A percentile compares a stretch with the other conserved stretches of the same genome.
These are phyloP conservation scores for Drosophila mimetica DNA, from an alignment of 2,888 invertebrate species.

Conservation along the genomic window DNA sequence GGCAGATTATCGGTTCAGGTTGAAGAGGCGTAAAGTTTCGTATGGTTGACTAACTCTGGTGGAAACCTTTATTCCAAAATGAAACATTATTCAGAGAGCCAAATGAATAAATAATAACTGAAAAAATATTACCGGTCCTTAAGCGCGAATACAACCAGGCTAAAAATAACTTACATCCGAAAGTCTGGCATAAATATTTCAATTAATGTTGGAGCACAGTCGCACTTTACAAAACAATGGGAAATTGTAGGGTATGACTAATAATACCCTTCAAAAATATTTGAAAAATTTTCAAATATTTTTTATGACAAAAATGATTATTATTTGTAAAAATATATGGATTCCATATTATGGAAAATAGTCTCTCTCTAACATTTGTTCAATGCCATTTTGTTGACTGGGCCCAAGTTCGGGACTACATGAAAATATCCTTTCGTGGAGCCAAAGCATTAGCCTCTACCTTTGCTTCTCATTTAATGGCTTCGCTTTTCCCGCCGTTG, in stretches of 20 bases:
- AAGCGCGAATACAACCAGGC: conserved; percentile 13
- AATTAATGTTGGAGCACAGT: conserved; percentile 60
- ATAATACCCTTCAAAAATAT: conserved; percentile 11
- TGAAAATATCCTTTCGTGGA: conserved; percentile 18
- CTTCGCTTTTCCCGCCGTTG: conserved; percentile 42
- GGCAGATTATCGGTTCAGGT: conserved; percentile 1
- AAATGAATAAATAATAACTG: conserved; percentile 34
- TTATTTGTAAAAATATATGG: too few relatives aligned
- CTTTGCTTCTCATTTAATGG: conserved; percentile 68
- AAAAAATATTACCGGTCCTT: conserved; percentile 28
- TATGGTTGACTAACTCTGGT: conserved; percentile 12
- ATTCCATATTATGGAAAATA: too few relatives aligned
- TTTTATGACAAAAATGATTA: not conserved
- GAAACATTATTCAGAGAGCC: conserved; percentile 7
- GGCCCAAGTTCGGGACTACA: not conserved
- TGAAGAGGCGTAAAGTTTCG: not conserved
- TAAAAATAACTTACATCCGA: conserved; percentile 36
- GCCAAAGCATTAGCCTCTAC: conserved; percentile 11
- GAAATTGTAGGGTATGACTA: conserved; percentile 50
- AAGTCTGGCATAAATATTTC: conserved; percentile 68
- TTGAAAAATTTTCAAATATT: too few relatives aligned
- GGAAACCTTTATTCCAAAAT: not conserved
- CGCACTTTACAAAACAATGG: conserved; percentile 37
- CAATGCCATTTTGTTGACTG: not conserved
- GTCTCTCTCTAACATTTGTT: too few relatives aligned